Conservation (phyloP, 2,113 vertebrate genomes). For the Cheirogaleus medius region DNA sequence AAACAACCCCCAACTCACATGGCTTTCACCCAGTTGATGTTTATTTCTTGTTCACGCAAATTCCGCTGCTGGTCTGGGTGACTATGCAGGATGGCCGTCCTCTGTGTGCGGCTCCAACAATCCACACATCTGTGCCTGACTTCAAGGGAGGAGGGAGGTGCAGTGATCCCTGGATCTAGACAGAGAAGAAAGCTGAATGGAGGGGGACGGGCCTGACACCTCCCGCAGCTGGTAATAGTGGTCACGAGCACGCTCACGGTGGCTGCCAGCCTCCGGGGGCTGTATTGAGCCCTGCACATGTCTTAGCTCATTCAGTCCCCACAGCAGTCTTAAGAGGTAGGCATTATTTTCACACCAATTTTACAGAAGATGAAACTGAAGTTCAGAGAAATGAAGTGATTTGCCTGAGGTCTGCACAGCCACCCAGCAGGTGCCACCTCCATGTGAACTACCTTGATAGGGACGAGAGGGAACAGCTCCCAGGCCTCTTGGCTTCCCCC, state of each 20-base stretch:
- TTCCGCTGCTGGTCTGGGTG: neutral
- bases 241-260: neutral
- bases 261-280: neutral
- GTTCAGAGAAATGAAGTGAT: neutral
- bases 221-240: neutral
- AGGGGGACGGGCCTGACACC: neutral
- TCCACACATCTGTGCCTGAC: neutral
- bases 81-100: too few relatives aligned
- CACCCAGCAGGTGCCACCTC: neutral
- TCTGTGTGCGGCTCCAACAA: neutral
- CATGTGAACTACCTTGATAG: neutral
- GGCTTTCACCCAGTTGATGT: neutral
- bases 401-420: neutral
- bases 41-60: neutral
- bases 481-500: neutral
- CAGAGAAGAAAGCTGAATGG: neutral
- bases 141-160: neutral
- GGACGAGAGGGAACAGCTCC: neutral
- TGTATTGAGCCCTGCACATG: too few relatives aligned
- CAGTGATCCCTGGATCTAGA: neutral
- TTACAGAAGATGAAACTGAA: neutral
- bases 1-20: neutral
- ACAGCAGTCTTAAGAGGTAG: neutral
- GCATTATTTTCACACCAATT: neutral
- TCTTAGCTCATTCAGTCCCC: neutral